A percentile compares a stretch with the other conserved stretches of the same genome.
Evolutionary conservation across 2,888 invertebrate species (phyloP).

Genomic region (Steinernema hermaphroditum): DNA sequence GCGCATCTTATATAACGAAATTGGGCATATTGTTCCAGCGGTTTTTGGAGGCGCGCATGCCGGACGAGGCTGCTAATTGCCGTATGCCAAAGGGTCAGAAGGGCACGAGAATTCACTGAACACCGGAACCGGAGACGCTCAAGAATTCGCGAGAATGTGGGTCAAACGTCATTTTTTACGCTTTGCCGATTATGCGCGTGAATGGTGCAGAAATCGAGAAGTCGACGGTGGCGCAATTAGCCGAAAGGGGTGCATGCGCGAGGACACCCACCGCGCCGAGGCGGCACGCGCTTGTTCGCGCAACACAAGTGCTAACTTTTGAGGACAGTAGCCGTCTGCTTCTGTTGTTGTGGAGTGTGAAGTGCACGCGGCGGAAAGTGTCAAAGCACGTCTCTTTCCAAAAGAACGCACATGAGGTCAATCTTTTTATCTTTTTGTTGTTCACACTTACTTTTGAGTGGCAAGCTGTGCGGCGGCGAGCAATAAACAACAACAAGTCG

Average conservation of each 20-base stretch:
- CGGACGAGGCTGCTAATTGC: constrained; percentile 19
- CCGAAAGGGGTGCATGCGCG: constrained; percentile 8
- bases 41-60: not conserved
- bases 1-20: constrained; percentile 30
- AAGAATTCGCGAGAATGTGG: constrained; percentile 2
- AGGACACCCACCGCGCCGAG: constrained; percentile 22
- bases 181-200: constrained; percentile 19
- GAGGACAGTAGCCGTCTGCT: constrained; percentile 7
- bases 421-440: not conserved
- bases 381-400: constrained; percentile 19
- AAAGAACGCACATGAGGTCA: constrained; percentile 4
- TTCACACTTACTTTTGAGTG: constrained; percentile 18
- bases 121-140: not conserved
- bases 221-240: constrained; percentile 27
- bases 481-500: constrained; percentile 8
- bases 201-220: not conserved
- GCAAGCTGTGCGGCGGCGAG: constrained; percentile 16
- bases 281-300: constrained; percentile 21
- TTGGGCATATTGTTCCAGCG: constrained; percentile 27
- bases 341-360: not conserved
- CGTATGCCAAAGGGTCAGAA: constrained; percentile 30
- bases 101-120: not conserved
- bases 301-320: constrained; percentile 27
- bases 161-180: constrained; percentile 20
- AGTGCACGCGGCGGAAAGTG: constrained; percentile 18